Percentiles rank a stretch among this genome's conserved stretches.
Conservation (phyloP, 2,113 vertebrate species). For the Alligator mississippiensis region DNA sequence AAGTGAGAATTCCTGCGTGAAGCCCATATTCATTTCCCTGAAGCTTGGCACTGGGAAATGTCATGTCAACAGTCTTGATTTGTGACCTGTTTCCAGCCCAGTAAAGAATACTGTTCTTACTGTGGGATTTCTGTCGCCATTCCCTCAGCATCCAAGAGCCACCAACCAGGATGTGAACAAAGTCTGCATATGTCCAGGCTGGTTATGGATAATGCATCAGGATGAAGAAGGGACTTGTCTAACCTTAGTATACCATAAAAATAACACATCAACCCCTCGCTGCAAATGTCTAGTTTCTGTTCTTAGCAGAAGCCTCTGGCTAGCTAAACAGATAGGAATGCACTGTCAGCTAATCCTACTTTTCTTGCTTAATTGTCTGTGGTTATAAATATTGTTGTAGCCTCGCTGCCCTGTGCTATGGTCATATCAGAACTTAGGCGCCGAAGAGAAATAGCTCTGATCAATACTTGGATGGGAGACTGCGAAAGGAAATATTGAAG, state of each 20-base stretch:
- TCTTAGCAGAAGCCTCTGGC: neutral
- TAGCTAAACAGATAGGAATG: neutral
- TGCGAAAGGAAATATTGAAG: neutral
- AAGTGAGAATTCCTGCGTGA: rapidly evolving
- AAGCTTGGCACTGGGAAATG: rapidly evolving
- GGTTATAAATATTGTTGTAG: neutral
- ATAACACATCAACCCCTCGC: neutral
- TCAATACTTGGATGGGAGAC: neutral
- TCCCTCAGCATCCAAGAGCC: neutral
- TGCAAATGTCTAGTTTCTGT: neutral
- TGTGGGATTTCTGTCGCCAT: neutral
- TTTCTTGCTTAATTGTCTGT: neutral
- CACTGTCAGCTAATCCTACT: neutral
- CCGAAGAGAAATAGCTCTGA: rapidly evolving
- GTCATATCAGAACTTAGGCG: neutral
- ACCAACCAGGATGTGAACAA: neutral
- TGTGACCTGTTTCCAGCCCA: rapidly evolving
- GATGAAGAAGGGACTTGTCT: conserved; percentile 1
- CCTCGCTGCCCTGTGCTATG: neutral
- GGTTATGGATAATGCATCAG: neutral
- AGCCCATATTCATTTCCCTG: rapidly evolving
- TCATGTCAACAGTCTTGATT: rapidly evolving
- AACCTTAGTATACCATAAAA: neutral
- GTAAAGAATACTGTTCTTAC: rapidly evolving
- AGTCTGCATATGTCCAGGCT: neutral